A percentile compares a stretch with the other conserved stretches of the same genome.
These are phyloP conservation scores for Neolamprologus modestus DNA, from an alignment of 2,113 vertebrate genomes.

Conservation along the genomic window DNA sequence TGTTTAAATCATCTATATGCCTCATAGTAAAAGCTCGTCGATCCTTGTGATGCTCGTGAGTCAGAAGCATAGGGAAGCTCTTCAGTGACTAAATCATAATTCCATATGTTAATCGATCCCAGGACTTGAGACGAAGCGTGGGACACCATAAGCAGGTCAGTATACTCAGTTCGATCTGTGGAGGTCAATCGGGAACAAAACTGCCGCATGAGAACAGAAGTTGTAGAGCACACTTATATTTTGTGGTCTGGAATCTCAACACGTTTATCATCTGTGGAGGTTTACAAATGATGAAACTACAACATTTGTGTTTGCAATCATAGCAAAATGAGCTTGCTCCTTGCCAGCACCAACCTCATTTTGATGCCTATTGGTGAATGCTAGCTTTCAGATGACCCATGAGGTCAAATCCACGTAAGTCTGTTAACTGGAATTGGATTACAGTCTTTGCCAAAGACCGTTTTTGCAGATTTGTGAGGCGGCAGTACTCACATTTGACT, in stretches of 20 bases:
- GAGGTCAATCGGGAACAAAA: background rate
- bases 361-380: background rate
- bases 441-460: background rate
- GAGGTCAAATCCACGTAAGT: background rate
- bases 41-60: background rate
- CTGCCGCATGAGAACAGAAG: background rate
- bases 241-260: background rate
- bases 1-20: background rate
- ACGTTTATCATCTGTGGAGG: background rate
- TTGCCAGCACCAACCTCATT: background rate
- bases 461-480: background rate
- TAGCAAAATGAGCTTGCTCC: background rate
- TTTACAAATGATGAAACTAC: background rate
- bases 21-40: background rate
- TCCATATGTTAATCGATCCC: background rate
- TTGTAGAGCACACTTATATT: background rate
- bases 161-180: background rate
- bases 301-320: background rate
- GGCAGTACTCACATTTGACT: background rate
- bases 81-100: background rate
- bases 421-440: background rate
- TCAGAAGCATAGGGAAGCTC: background rate
- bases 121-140: background rate
- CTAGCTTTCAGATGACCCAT: background rate
- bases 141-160: background rate